Base-by-base conservation (phyloP, 2,888 invertebrate genomes). In the Drosophila birchii region DNA sequence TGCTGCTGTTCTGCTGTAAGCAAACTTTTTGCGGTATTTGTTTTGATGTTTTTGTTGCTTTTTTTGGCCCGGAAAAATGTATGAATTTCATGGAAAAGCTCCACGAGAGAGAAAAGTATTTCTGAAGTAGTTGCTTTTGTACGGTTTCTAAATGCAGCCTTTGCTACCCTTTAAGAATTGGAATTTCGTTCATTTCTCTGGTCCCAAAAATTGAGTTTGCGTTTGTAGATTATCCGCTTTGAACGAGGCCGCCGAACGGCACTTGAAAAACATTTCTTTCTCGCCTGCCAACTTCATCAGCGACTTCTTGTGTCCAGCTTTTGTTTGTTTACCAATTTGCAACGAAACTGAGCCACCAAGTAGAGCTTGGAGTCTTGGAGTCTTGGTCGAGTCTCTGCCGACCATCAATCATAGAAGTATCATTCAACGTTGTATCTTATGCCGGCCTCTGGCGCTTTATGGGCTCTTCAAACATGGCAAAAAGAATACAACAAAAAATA, bases 401-500 rank as follows among this genome's bases (percentile, higher is more conserved):
- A 58, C 80, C 82, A 82, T 88, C 88, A 82, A 82, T 82, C 82
- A 82, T 75, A 82, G 59, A 77, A 60, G 39, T 55, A 49, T 64
- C 34, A 41, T 69, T 59, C 51, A 71, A 69, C 59, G 68, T 62
- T 45, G 26, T 47, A 78, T 80, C 78, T 80, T 43, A 61, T 9
- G 51, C 29, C 57, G 36, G 61, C 73, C 74, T 34, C 44, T 53
- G 58, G 58, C 68, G 29, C 55, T 68, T 67, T 55, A 34, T 72
- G 47, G 47, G 59, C 66, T 68, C 61, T 66, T 51, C 62, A 70
- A 64, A 49, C 57, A 49, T 26, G 62, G 44, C 39, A n/a, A 53
- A n/a, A 53, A 71, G 43, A 32, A 58, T 36, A 70, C 9, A 61
- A 20, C 9, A 45, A 23, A 2, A 23, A 23, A 23, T 3, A 23